Base-by-base conservation (phyloP, 2,888 invertebrate genomes). In the Pomacea canaliculata region DNA sequence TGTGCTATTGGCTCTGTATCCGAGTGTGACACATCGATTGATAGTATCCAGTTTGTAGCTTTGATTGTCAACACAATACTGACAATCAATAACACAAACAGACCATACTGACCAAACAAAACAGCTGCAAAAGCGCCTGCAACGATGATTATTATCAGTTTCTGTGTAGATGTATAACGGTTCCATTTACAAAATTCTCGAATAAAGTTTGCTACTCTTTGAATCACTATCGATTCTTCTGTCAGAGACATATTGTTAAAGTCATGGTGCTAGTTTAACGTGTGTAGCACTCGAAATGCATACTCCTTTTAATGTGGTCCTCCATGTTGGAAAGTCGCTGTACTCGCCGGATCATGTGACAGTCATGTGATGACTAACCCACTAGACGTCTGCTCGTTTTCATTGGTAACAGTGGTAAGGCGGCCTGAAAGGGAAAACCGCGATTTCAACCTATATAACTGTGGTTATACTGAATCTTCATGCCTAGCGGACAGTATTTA, bases 321-420 rank as follows among this genome's bases (percentile, higher is more conserved):
- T 74, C 74, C 74, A 74, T 74, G 68, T 74, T 74, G 74, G 69
- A 74, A 67, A 46, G 23, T 23, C 62, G 68, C 46, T 69, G 7
- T 46, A 12, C 48, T 23, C 49, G 27, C 27, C 27, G 60, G 69
- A 69, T 74, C 74, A 74, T 69, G 74, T 74, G 74, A 74, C 69
- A 51, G 48, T 74, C 74, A 74, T 74, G 74, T 74, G 74, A 70
- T 69, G 51, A 73, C 56, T 37, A 37, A 37, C 37, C 23, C 37
- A 37, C 5, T 37, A 37, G 23, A 37, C 5, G 37, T 37, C 37
- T 5, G 37, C 37, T 37, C 37, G 37, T 37, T 37, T 37, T 37
- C 37, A 37, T 37, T 5, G 37, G 23, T 23, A 23, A 37, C 3
- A 37, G 37, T 37, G 23, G 23, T 23, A 23, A 23, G 23, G 23